Conservation (phyloP, 2,113 vertebrate species). For the Mystacornis crossleyi region DNA sequence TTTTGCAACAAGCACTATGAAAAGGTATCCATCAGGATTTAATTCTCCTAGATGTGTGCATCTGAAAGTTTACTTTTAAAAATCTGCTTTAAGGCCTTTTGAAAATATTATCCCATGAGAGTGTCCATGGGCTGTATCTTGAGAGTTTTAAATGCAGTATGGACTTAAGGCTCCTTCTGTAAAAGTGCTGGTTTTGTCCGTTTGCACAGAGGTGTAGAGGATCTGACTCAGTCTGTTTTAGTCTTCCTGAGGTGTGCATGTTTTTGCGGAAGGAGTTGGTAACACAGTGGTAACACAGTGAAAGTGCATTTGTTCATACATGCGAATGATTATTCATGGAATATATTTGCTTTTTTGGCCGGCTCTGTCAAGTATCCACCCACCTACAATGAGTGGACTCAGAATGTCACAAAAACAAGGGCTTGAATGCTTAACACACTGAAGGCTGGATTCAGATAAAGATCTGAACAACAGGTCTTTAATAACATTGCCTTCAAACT, state of each 20-base stretch:
- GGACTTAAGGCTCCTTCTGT: background rate
- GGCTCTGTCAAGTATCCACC: background rate
- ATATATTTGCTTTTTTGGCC: background rate
- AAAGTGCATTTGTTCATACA: background rate
- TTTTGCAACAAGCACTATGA: background rate
- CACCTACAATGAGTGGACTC: background rate
- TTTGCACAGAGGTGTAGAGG: background rate
- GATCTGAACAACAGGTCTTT: background rate
- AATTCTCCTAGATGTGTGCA: background rate
- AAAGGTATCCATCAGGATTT: background rate
- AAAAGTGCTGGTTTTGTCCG: background rate
- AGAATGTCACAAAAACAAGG: background rate
- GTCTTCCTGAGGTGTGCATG: background rate
- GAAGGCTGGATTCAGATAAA: background rate
- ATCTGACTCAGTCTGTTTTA: background rate
- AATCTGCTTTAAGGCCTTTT: background rate
- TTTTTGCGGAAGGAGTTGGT: background rate
- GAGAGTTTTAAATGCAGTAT: background rate
- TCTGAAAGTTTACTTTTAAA: background rate
- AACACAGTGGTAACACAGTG: background rate
- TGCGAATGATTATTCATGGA: background rate
- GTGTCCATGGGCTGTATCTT: background rate
- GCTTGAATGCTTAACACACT: background rate
- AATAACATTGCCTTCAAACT: background rate
- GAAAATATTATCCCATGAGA: background rate